These are phyloP conservation scores for Acleris emargana DNA, from an alignment of 2,888 invertebrate genomes.

Conservation along the genomic window DNA sequence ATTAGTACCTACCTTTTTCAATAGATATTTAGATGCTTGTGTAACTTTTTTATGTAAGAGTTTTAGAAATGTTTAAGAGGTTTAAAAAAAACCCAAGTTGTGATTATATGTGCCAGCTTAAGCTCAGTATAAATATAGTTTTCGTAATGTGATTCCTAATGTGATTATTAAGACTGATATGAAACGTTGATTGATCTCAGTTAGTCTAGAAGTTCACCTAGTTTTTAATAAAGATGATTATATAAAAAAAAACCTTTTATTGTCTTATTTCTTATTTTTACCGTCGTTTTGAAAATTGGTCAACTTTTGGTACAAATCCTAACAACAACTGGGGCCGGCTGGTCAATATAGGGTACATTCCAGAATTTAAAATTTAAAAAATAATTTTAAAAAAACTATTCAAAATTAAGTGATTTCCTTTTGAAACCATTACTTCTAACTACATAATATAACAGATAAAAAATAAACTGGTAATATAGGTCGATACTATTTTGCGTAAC, in stretches of 20 bases:
- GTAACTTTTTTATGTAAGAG: not conserved
- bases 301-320: conserved; percentile 4
- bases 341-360: conserved; percentile 7
- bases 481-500: too few species aligned
- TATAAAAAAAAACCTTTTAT: not conserved
- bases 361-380: not conserved
- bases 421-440: too few species aligned
- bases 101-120: not conserved
- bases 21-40: not conserved
- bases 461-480: too few species aligned
- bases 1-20: not conserved
- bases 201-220: too few species aligned
- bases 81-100: not conserved
- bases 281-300: conserved; percentile 1
- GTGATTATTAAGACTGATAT: not conserved
- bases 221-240: too few species aligned
- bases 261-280: not conserved
- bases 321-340: conserved; percentile 6
- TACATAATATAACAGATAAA: too few species aligned
- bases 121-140: not conserved
- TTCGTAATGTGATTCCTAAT: not conserved
- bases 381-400: too few species aligned
- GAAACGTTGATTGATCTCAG: too few species aligned
- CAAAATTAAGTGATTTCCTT: too few species aligned
- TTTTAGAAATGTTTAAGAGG: too few species aligned